Conservation (phyloP, 1,140 invertebrate genomes). For the Onthophagus taurus region DNA sequence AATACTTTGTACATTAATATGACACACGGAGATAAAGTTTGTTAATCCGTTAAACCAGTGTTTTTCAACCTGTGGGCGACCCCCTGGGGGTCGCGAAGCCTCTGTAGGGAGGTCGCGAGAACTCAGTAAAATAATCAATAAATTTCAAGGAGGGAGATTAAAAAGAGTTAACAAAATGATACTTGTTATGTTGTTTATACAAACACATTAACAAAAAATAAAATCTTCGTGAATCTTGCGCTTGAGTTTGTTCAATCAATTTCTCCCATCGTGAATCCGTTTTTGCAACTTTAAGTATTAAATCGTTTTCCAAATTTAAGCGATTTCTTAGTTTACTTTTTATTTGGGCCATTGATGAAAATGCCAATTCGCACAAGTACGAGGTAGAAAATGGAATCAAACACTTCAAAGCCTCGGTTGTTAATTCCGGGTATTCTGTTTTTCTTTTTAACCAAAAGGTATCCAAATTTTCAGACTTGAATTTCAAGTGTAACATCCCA, state of each 20-base stretch:
- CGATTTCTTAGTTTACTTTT: too few relatives aligned
- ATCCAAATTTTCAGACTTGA: conserved; percentile 1
- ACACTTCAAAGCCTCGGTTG: too few relatives aligned
- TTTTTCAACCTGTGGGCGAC: conserved; percentile 1
- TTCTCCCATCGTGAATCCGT: conserved; percentile 1
- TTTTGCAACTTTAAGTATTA: too few relatives aligned
- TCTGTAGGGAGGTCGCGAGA: neutral
- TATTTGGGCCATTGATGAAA: conserved; percentile 1
- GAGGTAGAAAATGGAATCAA: too few relatives aligned
- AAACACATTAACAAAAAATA: neutral
- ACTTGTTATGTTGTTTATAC: too few relatives aligned
- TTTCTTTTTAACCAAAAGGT: conserved; percentile 1
- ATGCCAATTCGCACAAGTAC: conserved; percentile 1
- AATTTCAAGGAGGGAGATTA: neutral
- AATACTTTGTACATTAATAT: too few relatives aligned
- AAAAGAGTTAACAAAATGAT: conserved; percentile 1
- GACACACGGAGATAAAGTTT: too few relatives aligned
- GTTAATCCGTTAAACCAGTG: too few relatives aligned
- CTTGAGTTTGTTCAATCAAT: conserved; percentile 1
- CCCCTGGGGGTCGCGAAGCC: too few relatives aligned
- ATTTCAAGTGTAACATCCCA: too few relatives aligned
- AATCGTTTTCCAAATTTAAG: too few relatives aligned
- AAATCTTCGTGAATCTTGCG: neutral
- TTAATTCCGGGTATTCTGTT: conserved; percentile 1
- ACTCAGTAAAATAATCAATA: conserved; percentile 2